Conservation (phyloP, 2,797 vertebrate genomes). For the Columba guinea region DNA sequence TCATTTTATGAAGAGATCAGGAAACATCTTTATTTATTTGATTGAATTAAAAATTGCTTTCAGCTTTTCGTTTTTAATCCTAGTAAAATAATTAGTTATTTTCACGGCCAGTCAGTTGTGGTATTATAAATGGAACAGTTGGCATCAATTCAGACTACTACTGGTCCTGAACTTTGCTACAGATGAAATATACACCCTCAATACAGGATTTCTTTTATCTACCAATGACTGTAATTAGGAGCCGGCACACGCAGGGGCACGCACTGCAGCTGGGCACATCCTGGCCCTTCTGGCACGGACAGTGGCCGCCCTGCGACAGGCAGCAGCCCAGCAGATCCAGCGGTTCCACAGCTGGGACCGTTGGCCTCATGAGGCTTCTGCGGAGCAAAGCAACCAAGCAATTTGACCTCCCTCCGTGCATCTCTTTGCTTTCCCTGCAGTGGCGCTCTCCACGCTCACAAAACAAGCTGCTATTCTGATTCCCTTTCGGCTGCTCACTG, state of each 20-base stretch:
- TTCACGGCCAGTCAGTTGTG: not conserved
- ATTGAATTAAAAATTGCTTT: conserved; percentile 30
- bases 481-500: not conserved
- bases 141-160: not conserved
- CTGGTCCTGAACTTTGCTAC: not conserved
- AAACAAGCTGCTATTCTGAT: rapidly evolving
- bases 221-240: not conserved
- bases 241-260: not conserved
- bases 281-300: not conserved
- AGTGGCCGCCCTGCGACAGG: not conserved
- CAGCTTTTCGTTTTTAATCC: conserved; percentile 20
- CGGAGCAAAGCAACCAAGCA: not conserved
- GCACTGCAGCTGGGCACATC: not conserved
- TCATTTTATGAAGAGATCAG: not conserved
- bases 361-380: not conserved
- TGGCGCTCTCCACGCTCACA: not conserved
- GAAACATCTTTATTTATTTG: conserved; percentile 1
- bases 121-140: not conserved
- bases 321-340: not conserved
- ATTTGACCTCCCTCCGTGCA: rapidly evolving
- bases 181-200: not conserved
- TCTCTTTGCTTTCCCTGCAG: not conserved
- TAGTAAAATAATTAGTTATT: conserved; percentile 26
- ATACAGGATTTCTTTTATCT: not conserved
- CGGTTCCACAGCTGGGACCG: not conserved